Conservation (phyloP, 2,888 invertebrate species). For the Alsophila aescularia region DNA sequence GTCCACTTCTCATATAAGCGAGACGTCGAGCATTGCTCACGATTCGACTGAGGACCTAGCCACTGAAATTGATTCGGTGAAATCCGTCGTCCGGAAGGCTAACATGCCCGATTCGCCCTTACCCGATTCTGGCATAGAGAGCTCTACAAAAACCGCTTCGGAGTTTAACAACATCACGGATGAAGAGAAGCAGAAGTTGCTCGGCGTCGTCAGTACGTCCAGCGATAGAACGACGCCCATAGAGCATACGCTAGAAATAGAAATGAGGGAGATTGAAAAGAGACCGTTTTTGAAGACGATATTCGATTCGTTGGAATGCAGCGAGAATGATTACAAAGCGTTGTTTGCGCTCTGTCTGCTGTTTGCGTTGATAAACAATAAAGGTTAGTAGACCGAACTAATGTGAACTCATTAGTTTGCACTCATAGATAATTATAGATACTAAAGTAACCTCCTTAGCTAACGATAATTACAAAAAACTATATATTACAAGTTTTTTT, state of each 20-base stretch:
- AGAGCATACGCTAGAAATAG: constrained; percentile 65
- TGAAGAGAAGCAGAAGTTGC: constrained; percentile 93
- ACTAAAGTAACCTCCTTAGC: background rate
- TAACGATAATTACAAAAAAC: no score
- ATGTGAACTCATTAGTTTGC: constrained; percentile 26
- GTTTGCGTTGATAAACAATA: constrained; percentile 96
- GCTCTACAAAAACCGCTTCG: constrained; percentile 66
- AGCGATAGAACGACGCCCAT: constrained; percentile 53
- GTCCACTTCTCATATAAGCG: constrained; percentile 82
- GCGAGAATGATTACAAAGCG: constrained; percentile 97
- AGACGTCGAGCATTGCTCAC: constrained; percentile 75
- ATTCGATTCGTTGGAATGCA: constrained; percentile 93
- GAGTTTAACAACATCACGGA: constrained; percentile 93
- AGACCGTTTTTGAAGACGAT: constrained; percentile 96
- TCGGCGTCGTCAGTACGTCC: constrained; percentile 52
- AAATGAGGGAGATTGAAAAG: constrained; percentile 77
- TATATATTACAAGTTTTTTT: no score
- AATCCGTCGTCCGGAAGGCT: constrained; percentile 51
- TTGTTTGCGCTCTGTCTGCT: constrained; percentile 95
- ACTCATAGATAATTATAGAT: constrained; percentile 6
- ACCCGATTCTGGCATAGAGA: constrained; percentile 75
- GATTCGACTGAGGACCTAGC: constrained; percentile 80
- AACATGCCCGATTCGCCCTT: constrained; percentile 80
- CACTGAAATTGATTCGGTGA: constrained; percentile 65
- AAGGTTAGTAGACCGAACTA: constrained; percentile 86